Evolutionary conservation across 2,113 vertebrate genomes (phyloP), one percentile per base, ranked within the genome.

Genomic region (Cyprinodon tularosa): DNA sequence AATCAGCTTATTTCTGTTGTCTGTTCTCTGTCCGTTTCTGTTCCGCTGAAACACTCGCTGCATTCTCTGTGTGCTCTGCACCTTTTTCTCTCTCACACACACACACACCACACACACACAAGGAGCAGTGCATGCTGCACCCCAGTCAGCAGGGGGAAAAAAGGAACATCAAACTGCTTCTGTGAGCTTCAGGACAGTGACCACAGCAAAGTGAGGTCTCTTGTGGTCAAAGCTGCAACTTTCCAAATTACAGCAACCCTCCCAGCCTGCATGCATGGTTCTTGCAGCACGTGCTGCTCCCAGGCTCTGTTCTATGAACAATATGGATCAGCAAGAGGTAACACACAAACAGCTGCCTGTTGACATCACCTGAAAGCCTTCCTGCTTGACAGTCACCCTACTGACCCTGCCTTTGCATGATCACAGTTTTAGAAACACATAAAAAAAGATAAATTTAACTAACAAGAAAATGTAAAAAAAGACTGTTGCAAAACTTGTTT

Each of bases 311-410:
- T 66, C 66, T 47, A 50, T 59, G 59, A 4, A n/a, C 50, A 61
- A 47, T 68, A 65, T 77, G 83, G 80, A 84, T 83, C 78, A 85
- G 67, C 20, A 64, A 37, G 73, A 89, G 68, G 62, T 77, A 15
- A 48, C 29, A 83, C 61, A 81, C 75, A 77, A 70, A 88, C 77
- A 78, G 76, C 80, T 75, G 72, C 72, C 76, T 20, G 65, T 76
- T 80, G 75, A 85, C 82, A 85, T 83, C 64, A 77, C 59, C 62
- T 71, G 68, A 80, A 75, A 82, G 44, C 72, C 59, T 70, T 44
- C 61, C 57, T 63, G 53, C 13, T 40, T 82, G 78, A 78, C 81
- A 53, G 76, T 76, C 80, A 66, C 59, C 40, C 68, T 62, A 71
- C 15, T 45, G 48, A 68, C 68, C 39, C 63, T 62, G 74, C 47